phyloP scores from a whole-genome alignment of 2,113 vertebrate genomes.

The Barbus barbus region DNA sequence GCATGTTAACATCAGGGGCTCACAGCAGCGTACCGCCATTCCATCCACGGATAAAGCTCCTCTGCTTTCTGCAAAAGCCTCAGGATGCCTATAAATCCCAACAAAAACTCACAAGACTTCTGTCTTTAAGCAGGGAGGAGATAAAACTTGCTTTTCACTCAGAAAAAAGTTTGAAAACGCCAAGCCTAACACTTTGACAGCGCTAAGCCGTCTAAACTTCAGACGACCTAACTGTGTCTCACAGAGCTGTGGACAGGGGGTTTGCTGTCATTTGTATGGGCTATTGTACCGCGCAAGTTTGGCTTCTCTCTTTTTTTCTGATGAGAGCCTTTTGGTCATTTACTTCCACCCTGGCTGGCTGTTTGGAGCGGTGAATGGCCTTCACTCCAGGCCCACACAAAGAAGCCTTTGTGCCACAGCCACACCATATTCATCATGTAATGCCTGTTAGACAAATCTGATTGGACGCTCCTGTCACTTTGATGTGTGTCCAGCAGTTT shows the following conservation, averaged over 20 bases:
- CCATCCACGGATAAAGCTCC: constrained; percentile 18
- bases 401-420: constrained; percentile 79
- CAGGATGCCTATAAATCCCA: constrained; percentile 58
- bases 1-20: constrained; percentile 30
- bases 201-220: constrained; percentile 74
- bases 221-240: constrained; percentile 69
- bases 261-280: constrained; percentile 78
- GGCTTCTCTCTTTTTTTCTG: constrained; percentile 76
- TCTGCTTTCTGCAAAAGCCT: constrained; percentile 40
- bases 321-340: constrained; percentile 81
- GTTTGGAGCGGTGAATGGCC: constrained; percentile 82
- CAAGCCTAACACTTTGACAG: constrained; percentile 74
- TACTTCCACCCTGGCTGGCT: constrained; percentile 86
- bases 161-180: constrained; percentile 62
- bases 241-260: constrained; percentile 61
- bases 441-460: constrained; percentile 87
- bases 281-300: constrained; percentile 84
- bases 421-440: constrained; percentile 86
- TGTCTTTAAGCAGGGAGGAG: constrained; percentile 57
- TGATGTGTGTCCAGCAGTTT: constrained; percentile 82
- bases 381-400: constrained; percentile 80
- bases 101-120: constrained; percentile 72
- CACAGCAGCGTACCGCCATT: constrained; percentile 10
- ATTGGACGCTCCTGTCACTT: constrained; percentile 86
- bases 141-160: constrained; percentile 63